Evolutionary conservation across 2,888 invertebrate genomes (phyloP), one percentile per base, ranked within the genome.

Genomic region (Diloba caeruleocephala): DNA sequence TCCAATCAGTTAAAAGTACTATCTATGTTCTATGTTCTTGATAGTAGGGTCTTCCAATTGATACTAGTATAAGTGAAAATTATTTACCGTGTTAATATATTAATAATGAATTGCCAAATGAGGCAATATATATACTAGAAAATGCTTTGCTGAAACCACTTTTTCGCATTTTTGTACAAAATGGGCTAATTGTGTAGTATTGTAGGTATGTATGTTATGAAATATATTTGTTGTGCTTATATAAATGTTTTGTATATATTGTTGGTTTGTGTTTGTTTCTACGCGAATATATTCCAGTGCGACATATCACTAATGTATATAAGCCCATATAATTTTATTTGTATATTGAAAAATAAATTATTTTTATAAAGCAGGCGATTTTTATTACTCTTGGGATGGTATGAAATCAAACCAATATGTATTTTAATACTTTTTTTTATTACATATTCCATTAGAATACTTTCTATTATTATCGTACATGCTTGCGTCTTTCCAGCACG

Each of bases 401-500:
- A 25, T 14, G 1, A 56, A 70, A 54, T 59, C 12, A 61, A 61
- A 63, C 44, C 31, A 45, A 6, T 10, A 25, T 51, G 67, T 71
- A 71, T 84, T 90, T 92, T 87, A 84, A 84, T 84, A 80, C 78
- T 83, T 78, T 86, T n/a, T 21, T 90, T 93, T 90, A 93, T 93
- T 93, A 93, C 91, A 93, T 93, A 92, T 93, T 92, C 92, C 92
- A 92, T 87, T 93, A 92, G 92, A 93, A 93, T 93, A 93, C 84
- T 83, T 89, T 89, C 91, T 92, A 92, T 90, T 84, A 83, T 88
- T 89, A 81, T 81, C 82, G 78, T 77, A 79, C 78, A 58, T 76
- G 79, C 71, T 74, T 74, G 82, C 87, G 81, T 59, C 41, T 41
- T 53, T 51, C 59, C 38, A 38, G 59, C 70, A 68, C 56, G 61